A percentile compares a stretch with the other conserved stretches of the same genome.
Conservation (phyloP, 2,797 vertebrate genomes). For the Diplodus puntazzo region DNA sequence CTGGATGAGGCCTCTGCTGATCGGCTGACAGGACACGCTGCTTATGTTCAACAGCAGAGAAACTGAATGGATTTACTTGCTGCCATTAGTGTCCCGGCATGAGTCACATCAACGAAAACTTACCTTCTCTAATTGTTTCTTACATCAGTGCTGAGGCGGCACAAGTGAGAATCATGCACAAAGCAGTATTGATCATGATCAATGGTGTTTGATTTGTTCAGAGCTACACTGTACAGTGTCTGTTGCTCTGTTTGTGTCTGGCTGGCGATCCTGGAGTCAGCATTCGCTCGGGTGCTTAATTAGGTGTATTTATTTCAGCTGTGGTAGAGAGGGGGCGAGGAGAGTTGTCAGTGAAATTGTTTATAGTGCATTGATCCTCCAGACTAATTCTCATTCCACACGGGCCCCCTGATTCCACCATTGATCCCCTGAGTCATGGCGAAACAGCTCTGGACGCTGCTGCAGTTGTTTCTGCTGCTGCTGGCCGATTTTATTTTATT, state of each 20-base stretch:
- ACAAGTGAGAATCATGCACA: background rate
- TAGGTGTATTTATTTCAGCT: slow-evolving; percentile 68
- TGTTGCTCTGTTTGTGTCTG: slow-evolving; percentile 41
- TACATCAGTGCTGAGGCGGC: slow-evolving; percentile 17
- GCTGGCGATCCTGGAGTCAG: slow-evolving; percentile 50
- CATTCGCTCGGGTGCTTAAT: slow-evolving; percentile 59
- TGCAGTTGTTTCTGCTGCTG: background rate
- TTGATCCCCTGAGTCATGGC: slow-evolving; percentile 56
- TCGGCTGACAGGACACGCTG: slow-evolving; percentile 9
- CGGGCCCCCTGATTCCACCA: slow-evolving; percentile 42
- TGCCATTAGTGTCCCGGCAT: background rate
- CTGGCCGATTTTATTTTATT: background rate
- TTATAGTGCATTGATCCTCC: slow-evolving; percentile 72
- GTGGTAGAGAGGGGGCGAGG: slow-evolving; percentile 25
- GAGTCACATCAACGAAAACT: slow-evolving; percentile 29
- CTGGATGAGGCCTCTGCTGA: slow-evolving; percentile 20
- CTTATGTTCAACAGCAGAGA: background rate
- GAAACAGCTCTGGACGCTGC: slow-evolving; percentile 1
- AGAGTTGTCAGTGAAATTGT: slow-evolving; percentile 61
- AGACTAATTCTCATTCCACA: slow-evolving; percentile 66
- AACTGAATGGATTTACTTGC: slow-evolving; percentile 4
- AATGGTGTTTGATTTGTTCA: slow-evolving; percentile 48
- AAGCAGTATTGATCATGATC: slow-evolving; percentile 40
- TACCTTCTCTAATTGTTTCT: background rate
- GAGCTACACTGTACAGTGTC: slow-evolving; percentile 22